Evolutionary conservation across 2,888 invertebrate species (phyloP).

Genomic region (Marasmarcha lunaedactyla): DNA sequence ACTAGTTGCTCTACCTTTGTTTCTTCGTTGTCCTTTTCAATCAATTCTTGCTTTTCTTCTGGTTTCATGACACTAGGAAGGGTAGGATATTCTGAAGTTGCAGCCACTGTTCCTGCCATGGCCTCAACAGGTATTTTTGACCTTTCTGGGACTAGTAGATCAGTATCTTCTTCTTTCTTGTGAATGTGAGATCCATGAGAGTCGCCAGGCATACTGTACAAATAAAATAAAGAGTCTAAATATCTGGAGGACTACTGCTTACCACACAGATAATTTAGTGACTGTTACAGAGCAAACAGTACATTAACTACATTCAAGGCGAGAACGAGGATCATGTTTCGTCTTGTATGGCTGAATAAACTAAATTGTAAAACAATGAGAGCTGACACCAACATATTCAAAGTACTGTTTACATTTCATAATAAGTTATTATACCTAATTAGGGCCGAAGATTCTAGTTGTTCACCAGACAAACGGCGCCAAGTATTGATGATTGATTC

Average conservation of each 20-base stretch:
- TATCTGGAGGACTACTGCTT: too few species aligned
- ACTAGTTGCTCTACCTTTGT: too few species aligned
- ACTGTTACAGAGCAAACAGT: too few species aligned
- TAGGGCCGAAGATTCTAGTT: conserved; percentile 31
- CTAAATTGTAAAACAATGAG: conserved; percentile 13
- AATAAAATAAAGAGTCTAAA: conserved; percentile 17
- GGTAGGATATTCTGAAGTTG: conserved; percentile 22
- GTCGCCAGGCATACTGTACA: conserved; percentile 52
- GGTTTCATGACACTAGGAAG: conserved; percentile 20
- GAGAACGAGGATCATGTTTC: too few species aligned
- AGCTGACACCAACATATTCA: conserved; percentile 13
- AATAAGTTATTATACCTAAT: conserved; percentile 31
- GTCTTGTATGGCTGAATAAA: too few species aligned
- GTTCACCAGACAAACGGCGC: conserved; percentile 55
- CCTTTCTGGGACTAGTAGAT: conserved; percentile 31
- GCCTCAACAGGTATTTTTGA: conserved; percentile 22
- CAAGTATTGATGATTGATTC: conserved; percentile 52
- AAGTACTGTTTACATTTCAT: conserved; percentile 15
- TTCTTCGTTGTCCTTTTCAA: conserved; percentile 31
- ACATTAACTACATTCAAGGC: neutral
- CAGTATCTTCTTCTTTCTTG: conserved; percentile 44
- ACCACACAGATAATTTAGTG: too few species aligned
- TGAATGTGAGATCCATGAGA: conserved; percentile 35
- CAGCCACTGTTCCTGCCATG: conserved; percentile 17
- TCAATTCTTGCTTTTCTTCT: conserved; percentile 37